Conservation (phyloP, 2,113 vertebrate genomes). For the Mormyrus lacerda region DNA sequence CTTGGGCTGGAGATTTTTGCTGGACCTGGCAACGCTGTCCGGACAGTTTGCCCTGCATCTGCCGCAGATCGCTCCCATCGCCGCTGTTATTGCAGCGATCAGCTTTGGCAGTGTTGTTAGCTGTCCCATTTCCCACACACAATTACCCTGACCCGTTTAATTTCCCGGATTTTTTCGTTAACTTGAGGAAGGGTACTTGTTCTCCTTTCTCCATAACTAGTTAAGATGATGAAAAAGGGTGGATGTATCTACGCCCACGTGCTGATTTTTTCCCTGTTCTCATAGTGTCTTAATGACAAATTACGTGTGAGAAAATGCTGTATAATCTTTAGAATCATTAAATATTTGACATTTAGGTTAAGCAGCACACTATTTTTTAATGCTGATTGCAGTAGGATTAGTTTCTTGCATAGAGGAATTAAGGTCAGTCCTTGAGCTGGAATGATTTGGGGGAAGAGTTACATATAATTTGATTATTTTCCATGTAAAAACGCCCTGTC, state of each 20-base stretch:
- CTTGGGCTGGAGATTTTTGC: too few relatives aligned
- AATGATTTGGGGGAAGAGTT: background rate
- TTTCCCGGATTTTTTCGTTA: constrained; percentile 73
- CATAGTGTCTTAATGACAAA: background rate
- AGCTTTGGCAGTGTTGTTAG: constrained; percentile 73
- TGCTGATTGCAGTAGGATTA: background rate
- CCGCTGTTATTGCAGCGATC: constrained; percentile 80
- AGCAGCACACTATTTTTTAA: background rate
- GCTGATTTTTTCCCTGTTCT: background rate
- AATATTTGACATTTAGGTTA: background rate
- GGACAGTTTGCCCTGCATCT: constrained; percentile 68
- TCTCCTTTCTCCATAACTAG: constrained; percentile 23
- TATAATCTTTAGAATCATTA: background rate
- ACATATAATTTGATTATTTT: background rate
- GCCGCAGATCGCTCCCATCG: constrained; percentile 78
- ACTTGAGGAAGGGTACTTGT: constrained; percentile 71
- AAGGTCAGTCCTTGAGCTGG: background rate
- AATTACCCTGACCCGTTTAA: constrained; percentile 82
- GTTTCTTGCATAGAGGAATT: background rate
- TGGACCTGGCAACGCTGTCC: too few relatives aligned
- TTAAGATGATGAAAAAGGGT: background rate
- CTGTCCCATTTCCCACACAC: constrained; percentile 77
- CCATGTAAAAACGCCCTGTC: background rate
- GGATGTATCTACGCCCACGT: background rate
- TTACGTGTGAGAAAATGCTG: background rate